Evolutionary conservation across 2,888 invertebrate genomes (phyloP).

Genomic region (Amaurobius ferox): DNA sequence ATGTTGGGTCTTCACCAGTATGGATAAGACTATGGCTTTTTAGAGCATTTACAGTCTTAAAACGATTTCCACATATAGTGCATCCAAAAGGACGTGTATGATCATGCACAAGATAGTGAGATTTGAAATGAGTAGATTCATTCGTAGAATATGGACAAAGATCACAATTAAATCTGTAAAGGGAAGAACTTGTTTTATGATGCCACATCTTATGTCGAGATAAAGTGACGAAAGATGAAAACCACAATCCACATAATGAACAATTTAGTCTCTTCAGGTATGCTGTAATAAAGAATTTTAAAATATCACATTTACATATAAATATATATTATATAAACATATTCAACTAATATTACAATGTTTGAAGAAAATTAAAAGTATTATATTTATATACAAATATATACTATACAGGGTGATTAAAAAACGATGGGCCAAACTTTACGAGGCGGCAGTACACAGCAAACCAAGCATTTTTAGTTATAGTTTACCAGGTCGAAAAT

Average conservation of each 20-base stretch:
- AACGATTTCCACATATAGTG: slow-evolving; percentile 44
- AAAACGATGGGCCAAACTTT: no score
- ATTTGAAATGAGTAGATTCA: slow-evolving; percentile 27
- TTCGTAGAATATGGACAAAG: slow-evolving; percentile 64
- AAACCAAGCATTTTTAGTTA: no score
- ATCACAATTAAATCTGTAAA: slow-evolving; percentile 39
- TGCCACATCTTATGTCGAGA: slow-evolving; percentile 47
- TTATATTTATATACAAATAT: no score
- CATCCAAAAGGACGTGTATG: slow-evolving; percentile 35
- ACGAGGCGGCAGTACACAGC: no score
- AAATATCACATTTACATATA: not conserved
- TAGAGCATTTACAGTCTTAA: slow-evolving; percentile 23
- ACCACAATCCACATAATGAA: slow-evolving; percentile 19
- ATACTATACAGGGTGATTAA: no score
- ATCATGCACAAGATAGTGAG: slow-evolving; percentile 42
- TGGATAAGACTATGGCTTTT: slow-evolving; percentile 43
- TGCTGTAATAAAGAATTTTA: not conserved
- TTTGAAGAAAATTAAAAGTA: no score
- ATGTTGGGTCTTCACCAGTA: slow-evolving; percentile 31
- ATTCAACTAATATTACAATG: no score
- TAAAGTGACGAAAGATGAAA: slow-evolving; percentile 40
- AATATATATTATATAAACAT: no score
- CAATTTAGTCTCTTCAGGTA: not conserved
- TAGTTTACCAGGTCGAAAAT: no score
- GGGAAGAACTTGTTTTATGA: slow-evolving; percentile 23